Conservation (phyloP, 2,797 vertebrate genomes). For the Falco concolor region DNA sequence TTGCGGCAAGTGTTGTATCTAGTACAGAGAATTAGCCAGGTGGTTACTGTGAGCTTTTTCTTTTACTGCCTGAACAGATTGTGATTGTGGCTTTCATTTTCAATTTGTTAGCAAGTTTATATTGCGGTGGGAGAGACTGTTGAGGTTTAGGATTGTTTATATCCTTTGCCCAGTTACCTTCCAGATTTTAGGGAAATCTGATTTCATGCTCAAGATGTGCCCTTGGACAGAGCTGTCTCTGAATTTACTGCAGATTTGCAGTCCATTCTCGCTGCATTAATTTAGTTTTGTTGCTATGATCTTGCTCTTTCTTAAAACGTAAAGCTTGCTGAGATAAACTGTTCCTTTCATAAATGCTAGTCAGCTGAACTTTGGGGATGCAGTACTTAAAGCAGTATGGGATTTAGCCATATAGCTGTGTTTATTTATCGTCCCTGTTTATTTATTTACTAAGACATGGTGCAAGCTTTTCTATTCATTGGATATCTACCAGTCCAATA, state of each 20-base stretch:
- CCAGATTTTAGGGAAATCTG: not conserved
- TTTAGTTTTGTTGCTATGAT: not conserved
- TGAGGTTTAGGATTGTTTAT: not conserved
- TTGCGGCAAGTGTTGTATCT: not conserved
- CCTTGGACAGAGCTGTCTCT: not conserved
- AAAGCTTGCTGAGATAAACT: not conserved
- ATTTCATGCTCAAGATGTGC: not conserved
- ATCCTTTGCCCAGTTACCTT: constrained; percentile 3
- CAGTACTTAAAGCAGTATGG: not conserved
- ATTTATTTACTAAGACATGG: not conserved
- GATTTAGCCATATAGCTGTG: not conserved
- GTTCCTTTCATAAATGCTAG: not conserved
- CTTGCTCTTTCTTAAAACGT: not conserved
- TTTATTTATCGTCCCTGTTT: not conserved
- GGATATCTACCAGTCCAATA: not conserved
- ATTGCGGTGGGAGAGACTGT: not conserved
- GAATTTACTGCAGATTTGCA: not conserved
- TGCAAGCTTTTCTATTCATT: not conserved
- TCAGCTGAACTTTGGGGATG: not conserved
- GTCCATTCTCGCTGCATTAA: not conserved
- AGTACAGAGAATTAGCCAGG: not conserved
- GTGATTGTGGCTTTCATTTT: not conserved
- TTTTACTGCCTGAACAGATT: not conserved
- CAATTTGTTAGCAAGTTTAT: not conserved
- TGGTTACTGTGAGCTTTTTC: not conserved